These are phyloP conservation scores for Brenthis ino DNA, from an alignment of 2,888 invertebrate species.

Conservation along the genomic window DNA sequence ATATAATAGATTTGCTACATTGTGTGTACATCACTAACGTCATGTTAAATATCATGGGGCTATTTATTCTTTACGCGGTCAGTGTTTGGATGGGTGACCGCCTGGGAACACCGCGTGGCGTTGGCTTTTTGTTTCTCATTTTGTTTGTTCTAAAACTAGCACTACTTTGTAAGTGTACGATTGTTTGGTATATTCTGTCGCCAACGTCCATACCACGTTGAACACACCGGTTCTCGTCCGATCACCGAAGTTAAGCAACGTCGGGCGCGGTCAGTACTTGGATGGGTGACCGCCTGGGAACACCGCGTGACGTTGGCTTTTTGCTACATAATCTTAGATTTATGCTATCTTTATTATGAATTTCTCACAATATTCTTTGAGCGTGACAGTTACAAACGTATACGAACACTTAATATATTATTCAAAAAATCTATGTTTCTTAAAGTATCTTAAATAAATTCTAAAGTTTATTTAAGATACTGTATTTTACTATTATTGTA, in stretches of 20 bases:
- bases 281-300: constrained; percentile 64
- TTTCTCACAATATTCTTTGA: too few relatives aligned
- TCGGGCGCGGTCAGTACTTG: constrained; percentile 77
- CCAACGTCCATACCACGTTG: constrained; percentile 72
- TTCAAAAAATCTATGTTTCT: too few relatives aligned
- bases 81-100: constrained; percentile 65
- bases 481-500: too few relatives aligned
- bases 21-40: too few relatives aligned
- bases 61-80: constrained; percentile 42
- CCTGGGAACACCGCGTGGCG: constrained; percentile 61
- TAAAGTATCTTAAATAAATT: too few relatives aligned
- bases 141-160: neutral
- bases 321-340: constrained; percentile 19
- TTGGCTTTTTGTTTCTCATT: constrained; percentile 49
- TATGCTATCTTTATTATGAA: too few relatives aligned
- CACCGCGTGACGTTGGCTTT: constrained; percentile 56
- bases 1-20: too few relatives aligned
- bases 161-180: too few relatives aligned
- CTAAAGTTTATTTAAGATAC: too few relatives aligned
- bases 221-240: constrained; percentile 77
- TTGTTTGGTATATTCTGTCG: neutral
- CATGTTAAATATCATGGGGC: too few relatives aligned
- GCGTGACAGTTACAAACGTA: too few relatives aligned
- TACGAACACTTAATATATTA: too few relatives aligned
- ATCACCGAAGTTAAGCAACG: constrained; percentile 78